Evolutionary conservation across 92 coral and sea anemone species (phyloP).

Genomic region (Chrysogorgia sp.): DNA sequence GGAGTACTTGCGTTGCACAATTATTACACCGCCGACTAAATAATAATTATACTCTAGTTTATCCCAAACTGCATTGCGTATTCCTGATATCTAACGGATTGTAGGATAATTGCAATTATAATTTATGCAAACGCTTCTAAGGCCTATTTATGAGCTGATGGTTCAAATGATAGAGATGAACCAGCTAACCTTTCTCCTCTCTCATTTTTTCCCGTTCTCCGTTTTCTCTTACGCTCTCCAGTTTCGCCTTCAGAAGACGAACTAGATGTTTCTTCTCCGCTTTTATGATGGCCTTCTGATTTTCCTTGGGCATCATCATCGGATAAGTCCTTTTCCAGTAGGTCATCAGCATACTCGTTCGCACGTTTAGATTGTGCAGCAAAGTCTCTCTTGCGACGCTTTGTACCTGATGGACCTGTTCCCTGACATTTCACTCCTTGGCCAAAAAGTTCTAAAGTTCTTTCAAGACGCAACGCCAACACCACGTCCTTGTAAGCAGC

Average conservation of each 20-base stretch:
- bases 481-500: constrained; percentile 43
- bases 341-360: constrained; percentile 10
- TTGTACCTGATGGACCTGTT: constrained; percentile 13
- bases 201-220: not conserved
- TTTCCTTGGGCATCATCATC: too few relatives aligned
- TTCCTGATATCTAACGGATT: too few relatives aligned
- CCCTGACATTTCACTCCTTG: constrained; percentile 37
- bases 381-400: not conserved
- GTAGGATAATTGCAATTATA: too few relatives aligned
- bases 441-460: too few relatives aligned
- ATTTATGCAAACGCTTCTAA: too few relatives aligned
- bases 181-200: not conserved
- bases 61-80: too few relatives aligned
- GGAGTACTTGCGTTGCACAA: too few relatives aligned
- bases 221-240: not conserved
- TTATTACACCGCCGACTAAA: too few relatives aligned
- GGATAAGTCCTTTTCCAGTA: not conserved
- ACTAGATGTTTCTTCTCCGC: not conserved
- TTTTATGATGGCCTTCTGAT: too few relatives aligned
- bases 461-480: constrained; percentile 23
- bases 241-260: not conserved
- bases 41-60: too few relatives aligned
- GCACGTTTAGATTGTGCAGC: constrained; percentile 29
- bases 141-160: too few relatives aligned
- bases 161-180: too few relatives aligned